Evolutionary conservation across 2,113 vertebrate species (phyloP), one percentile per base, ranked within the genome.

Genomic region (Vireo altiloquus): DNA sequence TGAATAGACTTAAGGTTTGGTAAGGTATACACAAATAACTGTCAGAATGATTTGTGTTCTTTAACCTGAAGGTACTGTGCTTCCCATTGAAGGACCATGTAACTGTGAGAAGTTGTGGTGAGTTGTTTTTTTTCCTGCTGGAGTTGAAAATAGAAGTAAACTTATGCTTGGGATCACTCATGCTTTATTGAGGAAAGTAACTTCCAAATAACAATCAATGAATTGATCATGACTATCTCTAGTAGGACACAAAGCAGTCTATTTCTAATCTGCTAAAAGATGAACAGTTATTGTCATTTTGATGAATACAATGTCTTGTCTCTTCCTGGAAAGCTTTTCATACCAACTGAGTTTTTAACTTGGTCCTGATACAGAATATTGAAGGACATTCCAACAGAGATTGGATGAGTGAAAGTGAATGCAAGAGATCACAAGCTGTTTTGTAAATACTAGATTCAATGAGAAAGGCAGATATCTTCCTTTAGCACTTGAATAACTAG

Each of bases 61-160:
- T 86, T 49, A 47, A 54, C 49, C 27, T 64, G 53, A 30, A 92
- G 47, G 44, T 47, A 42, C 0, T 3, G 2, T 35, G 16, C 3
- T 90, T 71, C 49, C 13, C 2, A 4, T 4, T 87, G 72, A 74
- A 42, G 22, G 3, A 82, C 12, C 33, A 59, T 44, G 31, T 6
- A 39, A 39, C 25, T 64, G 1, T 28, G 17, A 61, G 17, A 22
- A 35, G 5, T 20, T 88, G 28, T 37, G 12, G 21, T 33, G 13
- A 2, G 1, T n/a, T n/a, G 4, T n/a, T 68, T 74, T 18, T 57
- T n/a, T 33, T 35, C 13, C 7, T 52, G 1, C 11, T 40, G 9
- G 7, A 4, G 15, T 16, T 52, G 15, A 72, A 90, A 82, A 85
- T 9, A 82, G 15, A 68, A 79, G 40, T 47, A 63, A 69, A 76